Conservation (phyloP, 92 coral and sea anemone species). For the Bergia puertoricense region DNA sequence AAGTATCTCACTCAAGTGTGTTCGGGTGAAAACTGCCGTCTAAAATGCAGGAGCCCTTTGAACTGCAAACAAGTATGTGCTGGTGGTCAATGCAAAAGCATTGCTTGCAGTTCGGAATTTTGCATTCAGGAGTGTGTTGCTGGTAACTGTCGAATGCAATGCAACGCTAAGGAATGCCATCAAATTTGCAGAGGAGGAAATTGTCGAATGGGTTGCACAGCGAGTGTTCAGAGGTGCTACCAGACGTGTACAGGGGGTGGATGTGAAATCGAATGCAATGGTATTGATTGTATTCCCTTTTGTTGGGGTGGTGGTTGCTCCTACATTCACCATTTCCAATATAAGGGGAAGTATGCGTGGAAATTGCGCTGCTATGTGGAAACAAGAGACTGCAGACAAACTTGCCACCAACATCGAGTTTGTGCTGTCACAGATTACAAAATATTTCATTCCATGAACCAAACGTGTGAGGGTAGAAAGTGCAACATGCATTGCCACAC, state of each 20-base stretch:
- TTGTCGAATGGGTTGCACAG: constrained; percentile 28
- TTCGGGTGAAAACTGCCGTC: constrained; percentile 32
- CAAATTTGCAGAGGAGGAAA: constrained; percentile 42
- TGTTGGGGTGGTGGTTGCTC: constrained; percentile 44
- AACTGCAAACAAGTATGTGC: constrained; percentile 28
- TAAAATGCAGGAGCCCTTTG: constrained; percentile 2
- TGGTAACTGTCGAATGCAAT: constrained; percentile 32
- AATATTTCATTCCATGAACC: constrained; percentile 36
- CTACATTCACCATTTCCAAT: constrained; percentile 4
- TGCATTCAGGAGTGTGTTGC: constrained; percentile 40
- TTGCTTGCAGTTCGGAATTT: constrained; percentile 28
- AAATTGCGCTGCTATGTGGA: constrained; percentile 29
- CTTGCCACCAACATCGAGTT: constrained; percentile 12
- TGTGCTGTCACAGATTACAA: constrained; percentile 40
- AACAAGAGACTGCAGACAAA: constrained; percentile 27
- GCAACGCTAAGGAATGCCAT: constrained; percentile 39
- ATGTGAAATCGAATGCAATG: constrained; percentile 30
- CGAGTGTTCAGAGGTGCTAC: constrained; percentile 31
- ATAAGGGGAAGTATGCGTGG: constrained; percentile 11
- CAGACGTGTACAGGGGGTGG: constrained; percentile 42
- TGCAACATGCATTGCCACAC: constrained; percentile 46
- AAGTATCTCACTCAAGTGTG: constrained; percentile 24
- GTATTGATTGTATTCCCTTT: constrained; percentile 28
- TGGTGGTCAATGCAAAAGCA: constrained; percentile 28
- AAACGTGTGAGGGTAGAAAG: constrained; percentile 22